phyloP scores from a whole-genome alignment of 2,888 invertebrate genomes.

The Ligdia adustata region DNA sequence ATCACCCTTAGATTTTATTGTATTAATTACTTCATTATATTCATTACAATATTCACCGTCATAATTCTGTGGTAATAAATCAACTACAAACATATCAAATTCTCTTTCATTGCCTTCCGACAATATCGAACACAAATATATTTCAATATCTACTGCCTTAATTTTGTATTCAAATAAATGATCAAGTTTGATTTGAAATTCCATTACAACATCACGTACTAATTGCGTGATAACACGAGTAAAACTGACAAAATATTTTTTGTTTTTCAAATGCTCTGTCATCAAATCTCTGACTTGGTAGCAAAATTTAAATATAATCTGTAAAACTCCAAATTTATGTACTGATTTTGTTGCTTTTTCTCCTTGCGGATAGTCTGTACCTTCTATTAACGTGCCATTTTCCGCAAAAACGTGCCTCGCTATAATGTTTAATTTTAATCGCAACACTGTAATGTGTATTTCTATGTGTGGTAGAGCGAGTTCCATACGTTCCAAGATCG shows the following conservation, averaged over 20 bases:
- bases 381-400: too few relatives aligned
- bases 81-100: slow-evolving; percentile 39
- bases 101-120: slow-evolving; percentile 32
- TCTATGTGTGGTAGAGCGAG: slow-evolving; percentile 1
- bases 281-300: not conserved
- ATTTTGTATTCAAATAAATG: not conserved
- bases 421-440: slow-evolving; percentile 4
- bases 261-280: not conserved
- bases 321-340: too few relatives aligned
- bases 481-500: not conserved
- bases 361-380: too few relatives aligned
- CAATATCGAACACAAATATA: slow-evolving; percentile 1
- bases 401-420: not conserved
- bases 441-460: not conserved
- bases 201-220: not conserved
- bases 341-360: too few relatives aligned
- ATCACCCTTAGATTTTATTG: slow-evolving; percentile 36
- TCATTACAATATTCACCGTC: slow-evolving; percentile 16
- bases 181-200: not conserved
- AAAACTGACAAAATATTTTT: not conserved
- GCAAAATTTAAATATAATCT: slow-evolving; percentile 1
- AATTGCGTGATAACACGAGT: not conserved
- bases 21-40: slow-evolving; percentile 33
- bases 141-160: not conserved
- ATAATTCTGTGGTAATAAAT: slow-evolving; percentile 38